A percentile compares a stretch with the other conserved stretches of the same genome.
Conservation (phyloP, 1,140 invertebrate species). For the Anagrus nilaparvatae region DNA sequence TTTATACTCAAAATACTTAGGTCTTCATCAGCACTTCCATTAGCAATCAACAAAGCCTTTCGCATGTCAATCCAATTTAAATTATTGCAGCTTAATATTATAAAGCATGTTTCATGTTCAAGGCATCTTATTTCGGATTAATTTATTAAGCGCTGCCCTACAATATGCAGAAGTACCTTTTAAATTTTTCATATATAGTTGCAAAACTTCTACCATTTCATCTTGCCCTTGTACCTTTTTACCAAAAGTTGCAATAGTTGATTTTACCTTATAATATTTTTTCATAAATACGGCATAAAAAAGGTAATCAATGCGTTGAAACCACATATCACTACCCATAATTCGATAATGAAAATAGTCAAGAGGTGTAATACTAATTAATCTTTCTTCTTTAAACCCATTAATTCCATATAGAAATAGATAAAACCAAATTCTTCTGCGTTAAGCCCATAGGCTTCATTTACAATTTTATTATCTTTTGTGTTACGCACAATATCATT, state of each 20-base stretch:
- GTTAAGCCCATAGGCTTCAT: constrained; percentile 26
- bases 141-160: constrained; percentile 24
- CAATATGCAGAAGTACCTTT: constrained; percentile 24
- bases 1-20: constrained; percentile 21
- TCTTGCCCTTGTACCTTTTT: constrained; percentile 17
- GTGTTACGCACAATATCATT: constrained; percentile 29
- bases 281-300: not conserved
- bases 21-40: constrained; percentile 23
- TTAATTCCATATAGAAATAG: constrained; percentile 19
- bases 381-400: not conserved
- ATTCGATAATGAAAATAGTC: not conserved
- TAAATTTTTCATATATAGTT: constrained; percentile 24
- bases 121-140: constrained; percentile 25
- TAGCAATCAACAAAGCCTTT: constrained; percentile 27
- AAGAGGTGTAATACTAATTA: not conserved
- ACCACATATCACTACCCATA: not conserved
- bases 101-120: constrained; percentile 25
- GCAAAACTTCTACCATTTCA: constrained; percentile 15
- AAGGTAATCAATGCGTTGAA: too few relatives aligned
- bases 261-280: not conserved
- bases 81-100: constrained; percentile 33
- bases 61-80: constrained; percentile 25
- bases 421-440: constrained; percentile 33
- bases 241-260: constrained; percentile 4
- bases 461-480: constrained; percentile 29